These are phyloP conservation scores for Hippoglossus hippoglossus DNA, from an alignment of 2,797 vertebrate species.

Conservation along the genomic window DNA sequence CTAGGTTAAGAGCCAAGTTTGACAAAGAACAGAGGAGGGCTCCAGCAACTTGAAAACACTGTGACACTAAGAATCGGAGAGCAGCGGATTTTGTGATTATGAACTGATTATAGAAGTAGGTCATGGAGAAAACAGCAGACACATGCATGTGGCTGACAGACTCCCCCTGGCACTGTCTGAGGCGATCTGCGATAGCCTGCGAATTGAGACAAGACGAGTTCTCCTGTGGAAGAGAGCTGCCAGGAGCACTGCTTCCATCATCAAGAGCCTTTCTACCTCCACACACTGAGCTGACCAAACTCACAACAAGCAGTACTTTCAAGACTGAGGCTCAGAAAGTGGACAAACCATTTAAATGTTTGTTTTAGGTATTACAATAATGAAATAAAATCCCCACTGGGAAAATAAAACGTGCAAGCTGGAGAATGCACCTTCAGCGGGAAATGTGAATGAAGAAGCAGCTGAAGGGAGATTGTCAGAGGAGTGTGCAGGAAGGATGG, in stretches of 20 bases:
- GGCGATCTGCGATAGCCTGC: slow-evolving; percentile 42
- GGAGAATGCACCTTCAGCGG: no score
- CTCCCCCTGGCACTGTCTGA: slow-evolving; percentile 35
- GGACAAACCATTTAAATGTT: no score
- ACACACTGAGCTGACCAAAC: slow-evolving; percentile 17
- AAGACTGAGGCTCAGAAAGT: neutral
- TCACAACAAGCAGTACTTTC: slow-evolving; percentile 11
- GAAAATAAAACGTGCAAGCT: no score
- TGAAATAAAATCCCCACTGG: neutral
- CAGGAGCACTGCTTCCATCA: slow-evolving; percentile 52
- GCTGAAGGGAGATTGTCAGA: no score
- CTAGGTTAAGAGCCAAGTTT: slow-evolving; percentile 14
- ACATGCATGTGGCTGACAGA: slow-evolving; percentile 49
- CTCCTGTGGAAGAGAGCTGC: slow-evolving; percentile 23
- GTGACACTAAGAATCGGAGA: slow-evolving; percentile 19
- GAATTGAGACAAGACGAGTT: slow-evolving; percentile 60
- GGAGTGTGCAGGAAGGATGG: neutral
- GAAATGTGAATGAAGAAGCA: no score
- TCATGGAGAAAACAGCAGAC: slow-evolving; percentile 55
- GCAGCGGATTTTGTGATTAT: slow-evolving; percentile 58
- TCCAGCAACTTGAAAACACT: slow-evolving; percentile 4
- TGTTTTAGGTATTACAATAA: neutral
- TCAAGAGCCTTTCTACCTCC: slow-evolving; percentile 22
- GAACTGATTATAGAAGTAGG: slow-evolving; percentile 69
- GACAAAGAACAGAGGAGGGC: slow-evolving; percentile 1